Conservation (phyloP, 2,888 invertebrate genomes). For the Andrena flavipes region DNA sequence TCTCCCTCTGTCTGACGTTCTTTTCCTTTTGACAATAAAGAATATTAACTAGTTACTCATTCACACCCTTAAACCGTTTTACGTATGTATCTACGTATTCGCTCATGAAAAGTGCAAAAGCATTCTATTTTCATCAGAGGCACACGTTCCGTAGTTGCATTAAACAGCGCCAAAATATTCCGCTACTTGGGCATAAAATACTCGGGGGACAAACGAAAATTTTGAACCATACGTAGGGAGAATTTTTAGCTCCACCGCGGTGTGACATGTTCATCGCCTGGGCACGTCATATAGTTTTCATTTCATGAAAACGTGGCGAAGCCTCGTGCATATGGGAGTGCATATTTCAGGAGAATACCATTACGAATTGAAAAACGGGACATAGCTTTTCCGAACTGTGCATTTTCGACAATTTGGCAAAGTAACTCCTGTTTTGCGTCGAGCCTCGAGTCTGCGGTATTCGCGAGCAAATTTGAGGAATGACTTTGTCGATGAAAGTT, state of each 20-base stretch:
- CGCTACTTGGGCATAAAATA: background rate
- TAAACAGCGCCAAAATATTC: background rate
- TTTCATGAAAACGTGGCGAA: slow-evolving; percentile 3
- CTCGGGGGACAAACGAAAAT: slow-evolving; percentile 1
- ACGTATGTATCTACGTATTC: too few relatives aligned
- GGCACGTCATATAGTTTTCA: slow-evolving; percentile 2
- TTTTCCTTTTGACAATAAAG: background rate
- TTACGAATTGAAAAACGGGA: background rate
- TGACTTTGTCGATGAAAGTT: too few relatives aligned
- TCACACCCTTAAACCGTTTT: too few relatives aligned
- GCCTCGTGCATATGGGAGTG: background rate
- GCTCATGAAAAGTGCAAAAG: background rate
- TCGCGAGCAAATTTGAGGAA: too few relatives aligned
- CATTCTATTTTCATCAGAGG: background rate
- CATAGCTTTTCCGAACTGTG: background rate
- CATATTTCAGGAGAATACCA: background rate
- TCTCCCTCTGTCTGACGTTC: background rate
- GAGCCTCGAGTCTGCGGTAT: background rate
- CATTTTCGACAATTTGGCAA: background rate
- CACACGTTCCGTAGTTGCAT: background rate
- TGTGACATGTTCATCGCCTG: background rate
- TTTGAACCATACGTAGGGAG: background rate
- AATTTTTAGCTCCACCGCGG: slow-evolving; percentile 6
- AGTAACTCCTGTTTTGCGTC: background rate
- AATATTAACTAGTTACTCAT: background rate